Evolutionary conservation across 1,140 invertebrate genomes (phyloP).

Genomic region (Drosophila dunni): DNA sequence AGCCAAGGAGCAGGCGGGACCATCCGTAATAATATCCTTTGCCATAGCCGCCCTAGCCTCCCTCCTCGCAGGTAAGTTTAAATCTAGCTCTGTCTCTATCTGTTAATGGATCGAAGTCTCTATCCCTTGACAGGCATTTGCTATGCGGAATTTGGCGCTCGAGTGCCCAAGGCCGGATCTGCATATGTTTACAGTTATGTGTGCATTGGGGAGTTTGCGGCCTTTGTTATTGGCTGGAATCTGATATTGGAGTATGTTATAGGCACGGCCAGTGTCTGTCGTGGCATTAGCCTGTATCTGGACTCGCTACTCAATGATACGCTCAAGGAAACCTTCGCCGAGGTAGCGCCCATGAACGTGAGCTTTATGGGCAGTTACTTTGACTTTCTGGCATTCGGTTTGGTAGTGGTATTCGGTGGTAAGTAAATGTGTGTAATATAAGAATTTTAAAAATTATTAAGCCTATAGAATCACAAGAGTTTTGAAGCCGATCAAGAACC

Average conservation of each 20-base stretch:
- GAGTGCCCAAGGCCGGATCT: slow-evolving; percentile 93
- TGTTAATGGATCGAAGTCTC: slow-evolving; percentile 2
- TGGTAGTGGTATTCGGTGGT: slow-evolving; percentile 87
- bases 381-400: slow-evolving; percentile 88
- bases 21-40: slow-evolving; percentile 93
- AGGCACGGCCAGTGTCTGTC: slow-evolving; percentile 93
- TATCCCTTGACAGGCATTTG: slow-evolving; percentile 88
- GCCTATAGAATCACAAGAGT: too few relatives aligned
- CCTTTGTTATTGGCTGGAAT: slow-evolving; percentile 94
- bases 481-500: too few relatives aligned
- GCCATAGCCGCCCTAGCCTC: slow-evolving; percentile 93
- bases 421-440: slow-evolving; percentile 19
- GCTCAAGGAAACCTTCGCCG: slow-evolving; percentile 83
- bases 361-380: slow-evolving; percentile 88
- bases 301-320: slow-evolving; percentile 87
- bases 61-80: slow-evolving; percentile 89
- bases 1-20: slow-evolving; percentile 91
- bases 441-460: too few relatives aligned
- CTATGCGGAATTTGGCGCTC: slow-evolving; percentile 94
- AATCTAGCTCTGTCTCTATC: not conserved
- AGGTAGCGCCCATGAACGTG: slow-evolving; percentile 86
- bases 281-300: slow-evolving; percentile 91
- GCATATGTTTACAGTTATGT: slow-evolving; percentile 96
- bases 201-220: slow-evolving; percentile 92
- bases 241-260: slow-evolving; percentile 96